Evolutionary conservation across 2,797 vertebrate species (phyloP), one percentile per base, ranked within the genome.

Genomic region (Mionectes olivaceus): DNA sequence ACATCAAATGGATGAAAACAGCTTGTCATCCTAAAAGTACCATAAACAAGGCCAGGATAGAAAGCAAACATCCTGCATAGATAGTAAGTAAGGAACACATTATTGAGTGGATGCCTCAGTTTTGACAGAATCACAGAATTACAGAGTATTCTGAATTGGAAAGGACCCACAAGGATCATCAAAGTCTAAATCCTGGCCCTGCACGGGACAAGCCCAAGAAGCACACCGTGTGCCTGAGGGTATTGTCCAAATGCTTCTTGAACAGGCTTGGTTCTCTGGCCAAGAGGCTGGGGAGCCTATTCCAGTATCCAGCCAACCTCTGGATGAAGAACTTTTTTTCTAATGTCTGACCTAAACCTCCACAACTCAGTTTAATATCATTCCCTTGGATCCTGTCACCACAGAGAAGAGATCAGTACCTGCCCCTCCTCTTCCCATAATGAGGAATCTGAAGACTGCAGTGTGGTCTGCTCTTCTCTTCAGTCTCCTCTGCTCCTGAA

Each of bases 321-420:
- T 46, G 21, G 6, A 17, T 15, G 11, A 56, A 44, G 75, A 39
- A 19, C 4, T 0, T 43, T 37, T 44, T 56, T 69, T 24, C 23
- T 17, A 11, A 19, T 10, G 19, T 37, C 35, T 43, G 7, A 19
- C 14, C 19, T 56, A 63, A 64, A 44, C 24, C 47, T 64, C 7
- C 13, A 14, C 2, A 4, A 21, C 32, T 43, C 24, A 77, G 5
- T 7, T 70, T 70, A n/a, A 63, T 37, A 8, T 28, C 23, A 30
- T 69, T 56, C n/a, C 28, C 28, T 52, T 0, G 0, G 7, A 7
- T 57, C 5, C 19, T 63, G 23, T 25, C 50, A 43, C 19, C 9
- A 7, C 3, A 25, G 24, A 50, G 9, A 10, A 57, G 24, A n/a
- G 28, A 27, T 57, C 35, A 39, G 17, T 25, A 9, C n/a, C 14